Percentiles rank a stretch among this genome's conserved stretches.
Evolutionary conservation across 1,140 invertebrate species (phyloP).

Genomic region (Danaus melanippus): DNA sequence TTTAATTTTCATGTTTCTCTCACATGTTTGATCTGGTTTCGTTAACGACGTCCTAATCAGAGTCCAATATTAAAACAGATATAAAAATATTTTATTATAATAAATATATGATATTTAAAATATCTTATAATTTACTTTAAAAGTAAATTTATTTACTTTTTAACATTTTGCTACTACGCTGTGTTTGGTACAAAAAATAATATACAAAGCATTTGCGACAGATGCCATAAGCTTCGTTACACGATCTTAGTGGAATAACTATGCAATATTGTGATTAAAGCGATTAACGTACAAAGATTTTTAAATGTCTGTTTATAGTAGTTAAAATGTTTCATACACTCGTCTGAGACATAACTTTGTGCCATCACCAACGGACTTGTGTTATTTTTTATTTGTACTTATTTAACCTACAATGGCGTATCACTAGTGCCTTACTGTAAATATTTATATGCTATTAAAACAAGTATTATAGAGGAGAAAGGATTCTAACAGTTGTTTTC

Average conservation of each 20-base stretch:
- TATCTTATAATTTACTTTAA: slow-evolving; percentile 1
- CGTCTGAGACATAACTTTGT: slow-evolving; percentile 55
- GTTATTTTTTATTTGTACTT: slow-evolving; percentile 64
- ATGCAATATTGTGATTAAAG: slow-evolving; percentile 24
- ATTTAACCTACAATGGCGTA: slow-evolving; percentile 47
- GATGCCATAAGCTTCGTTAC: slow-evolving; percentile 16
- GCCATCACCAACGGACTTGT: slow-evolving; percentile 59
- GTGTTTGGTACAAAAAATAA: slow-evolving; percentile 11
- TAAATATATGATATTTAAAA: neutral
- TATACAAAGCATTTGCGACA: slow-evolving; percentile 18
- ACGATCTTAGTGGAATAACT: slow-evolving; percentile 11
- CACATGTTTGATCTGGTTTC: too few relatives aligned
- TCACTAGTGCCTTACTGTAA: slow-evolving; percentile 66
- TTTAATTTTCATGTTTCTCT: too few relatives aligned
- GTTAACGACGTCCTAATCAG: too few relatives aligned
- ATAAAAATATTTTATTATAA: neutral
- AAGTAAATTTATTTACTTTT: too few relatives aligned
- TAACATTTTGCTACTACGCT: slow-evolving; percentile 1
- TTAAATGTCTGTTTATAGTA: slow-evolving; percentile 51
- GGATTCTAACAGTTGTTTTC: slow-evolving; percentile 64
- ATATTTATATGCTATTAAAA: slow-evolving; percentile 58
- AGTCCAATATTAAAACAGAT: too few relatives aligned
- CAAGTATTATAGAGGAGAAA: slow-evolving; percentile 65
- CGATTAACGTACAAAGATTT: slow-evolving; percentile 53
- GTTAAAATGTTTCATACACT: slow-evolving; percentile 46